Evolutionary conservation across 2,113 vertebrate species (phyloP), one percentile per base, ranked within the genome.

Genomic region (Acanthisitta chloris): DNA sequence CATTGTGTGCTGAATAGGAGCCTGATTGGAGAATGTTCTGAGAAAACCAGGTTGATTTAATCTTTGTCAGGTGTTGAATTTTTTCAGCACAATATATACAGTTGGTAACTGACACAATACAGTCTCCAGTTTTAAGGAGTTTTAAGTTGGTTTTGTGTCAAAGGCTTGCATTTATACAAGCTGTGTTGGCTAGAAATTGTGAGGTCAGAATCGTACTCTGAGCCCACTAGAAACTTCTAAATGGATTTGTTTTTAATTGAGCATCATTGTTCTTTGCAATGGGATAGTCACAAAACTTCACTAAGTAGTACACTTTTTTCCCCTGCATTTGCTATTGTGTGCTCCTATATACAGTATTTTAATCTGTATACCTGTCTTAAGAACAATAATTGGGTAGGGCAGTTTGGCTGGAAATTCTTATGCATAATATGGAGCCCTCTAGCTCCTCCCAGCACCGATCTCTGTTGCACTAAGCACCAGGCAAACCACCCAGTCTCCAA

Each of bases 121-220:
- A 95, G 81, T 81, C 91, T 81, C 78, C 88, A 94, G 88, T 93
- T 97, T 96, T 91, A 86, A 95, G 55, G 34, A 71, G 34, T 88
- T 97, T 95, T 86, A 91, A 93, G 93, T 96, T 42, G 52, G 14
- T 96, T 97, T 88, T 74, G 64, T 97, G 92, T 96, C 96, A 97
- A 94, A 97, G n/a, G 71, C 46, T 71, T 95, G 90, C 88, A 92
- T 95, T 97, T 92, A 95, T 69, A 97, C 71, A 96, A 97, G 90
- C 76, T 85, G 40, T 77, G 49, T 69, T 96, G 92, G 74, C 29
- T 86, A 86, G 61, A 93, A 97, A 86, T 72, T 11, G 23, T 70
- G 67, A 78, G 95, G 70, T 78, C 45, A 29, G 73, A 93, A 95
- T 61, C 79, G 9, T 91, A 82, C 89, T 97, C 94, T 91, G 70